phyloP scores from a whole-genome alignment of 2,888 invertebrate species.

The Calameuta pallipes region DNA sequence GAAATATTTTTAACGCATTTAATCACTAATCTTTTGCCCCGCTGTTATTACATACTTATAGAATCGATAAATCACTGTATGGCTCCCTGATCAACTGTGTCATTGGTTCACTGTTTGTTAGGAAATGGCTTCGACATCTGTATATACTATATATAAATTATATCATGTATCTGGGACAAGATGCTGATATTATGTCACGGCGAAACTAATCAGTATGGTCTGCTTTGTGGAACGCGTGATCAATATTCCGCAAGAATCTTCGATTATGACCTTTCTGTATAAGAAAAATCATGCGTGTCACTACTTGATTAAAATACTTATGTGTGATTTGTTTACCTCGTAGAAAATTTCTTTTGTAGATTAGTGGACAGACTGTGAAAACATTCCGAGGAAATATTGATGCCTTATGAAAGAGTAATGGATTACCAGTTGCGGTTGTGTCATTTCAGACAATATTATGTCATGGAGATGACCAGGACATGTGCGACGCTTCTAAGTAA shows the following conservation, averaged over 20 bases:
- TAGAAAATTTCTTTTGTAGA: background rate
- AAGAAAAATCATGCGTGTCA: background rate
- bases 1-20: background rate
- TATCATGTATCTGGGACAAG: background rate
- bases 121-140: background rate
- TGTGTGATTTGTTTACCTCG: background rate
- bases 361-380: background rate
- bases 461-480: background rate
- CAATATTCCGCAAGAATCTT: constrained; percentile 1
- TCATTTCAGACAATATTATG: background rate
- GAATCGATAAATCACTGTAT: background rate
- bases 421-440: background rate
- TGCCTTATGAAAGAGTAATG: background rate
- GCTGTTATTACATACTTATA: background rate
- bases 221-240: background rate
- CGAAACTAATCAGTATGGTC: background rate
- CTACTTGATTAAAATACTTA: background rate
- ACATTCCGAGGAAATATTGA: background rate
- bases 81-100: background rate
- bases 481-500: background rate
- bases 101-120: background rate
- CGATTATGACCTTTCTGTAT: background rate
- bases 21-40: background rate
- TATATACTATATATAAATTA: background rate
- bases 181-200: constrained; percentile 1